phyloP scores from a whole-genome alignment of 2,888 invertebrate genomes.

The Tineola bisselliella region DNA sequence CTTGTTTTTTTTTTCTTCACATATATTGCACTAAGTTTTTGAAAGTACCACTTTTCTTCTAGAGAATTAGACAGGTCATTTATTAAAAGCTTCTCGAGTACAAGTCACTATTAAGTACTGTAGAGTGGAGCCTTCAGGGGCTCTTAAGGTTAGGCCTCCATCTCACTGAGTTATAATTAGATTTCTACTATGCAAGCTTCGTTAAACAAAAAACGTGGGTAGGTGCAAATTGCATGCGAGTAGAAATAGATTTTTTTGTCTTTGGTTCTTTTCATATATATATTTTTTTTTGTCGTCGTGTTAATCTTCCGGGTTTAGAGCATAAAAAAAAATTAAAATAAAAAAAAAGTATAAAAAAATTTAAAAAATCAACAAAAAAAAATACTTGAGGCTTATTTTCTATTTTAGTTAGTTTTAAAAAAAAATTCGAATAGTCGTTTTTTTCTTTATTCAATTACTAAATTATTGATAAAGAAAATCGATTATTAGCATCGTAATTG shows the following conservation, averaged over 20 bases:
- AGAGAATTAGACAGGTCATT: too few relatives aligned
- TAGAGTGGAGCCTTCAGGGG: too few relatives aligned
- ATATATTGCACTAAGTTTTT: neutral
- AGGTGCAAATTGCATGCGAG: neutral
- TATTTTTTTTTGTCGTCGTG: constrained; percentile 59
- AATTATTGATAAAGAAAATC: too few relatives aligned
- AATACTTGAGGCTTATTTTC: constrained; percentile 1
- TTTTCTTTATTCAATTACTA: too few relatives aligned
- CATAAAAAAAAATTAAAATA: constrained; percentile 31
- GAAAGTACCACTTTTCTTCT: neutral
- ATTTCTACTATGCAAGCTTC: too few relatives aligned
- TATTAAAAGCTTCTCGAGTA: too few relatives aligned
- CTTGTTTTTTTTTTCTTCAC: too few relatives aligned
- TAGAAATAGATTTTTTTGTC: constrained; percentile 22
- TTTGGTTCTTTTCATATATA: too few relatives aligned
- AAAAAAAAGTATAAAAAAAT: constrained; percentile 28
- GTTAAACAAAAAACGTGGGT: neutral
- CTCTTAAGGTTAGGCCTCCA: neutral
- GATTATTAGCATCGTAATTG: too few relatives aligned
- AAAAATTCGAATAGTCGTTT: too few relatives aligned
- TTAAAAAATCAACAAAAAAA: constrained; percentile 19
- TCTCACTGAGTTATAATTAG: neutral
- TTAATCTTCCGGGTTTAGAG: constrained; percentile 53
- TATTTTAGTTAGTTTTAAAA: neutral
- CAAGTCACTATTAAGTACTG: too few relatives aligned